phyloP scores from a whole-genome alignment of 2,888 invertebrate species.

The Eristalinus sepulchralis region DNA sequence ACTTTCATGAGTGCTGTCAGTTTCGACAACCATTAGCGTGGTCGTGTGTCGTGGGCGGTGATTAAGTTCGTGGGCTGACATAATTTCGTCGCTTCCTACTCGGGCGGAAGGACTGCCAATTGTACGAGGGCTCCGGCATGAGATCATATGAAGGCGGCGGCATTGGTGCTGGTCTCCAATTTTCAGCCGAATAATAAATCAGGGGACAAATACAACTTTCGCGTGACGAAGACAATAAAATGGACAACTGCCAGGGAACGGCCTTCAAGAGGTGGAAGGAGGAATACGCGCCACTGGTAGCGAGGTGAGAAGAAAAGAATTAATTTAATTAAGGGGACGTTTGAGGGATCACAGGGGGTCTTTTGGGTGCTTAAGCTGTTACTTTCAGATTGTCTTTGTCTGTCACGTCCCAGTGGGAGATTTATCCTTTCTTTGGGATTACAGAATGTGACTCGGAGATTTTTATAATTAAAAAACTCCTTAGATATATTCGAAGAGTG shows the following conservation, averaged over 20 bases:
- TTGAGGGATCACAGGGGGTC: background rate
- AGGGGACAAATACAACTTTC: background rate
- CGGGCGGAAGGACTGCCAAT: background rate
- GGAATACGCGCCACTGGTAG: background rate
- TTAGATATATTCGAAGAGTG: background rate
- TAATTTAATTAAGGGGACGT: background rate
- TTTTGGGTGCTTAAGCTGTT: no score
- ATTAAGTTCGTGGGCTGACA: constrained; percentile 42
- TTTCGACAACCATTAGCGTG: constrained; percentile 10
- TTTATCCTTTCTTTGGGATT: no score
- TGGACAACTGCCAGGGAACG: background rate
- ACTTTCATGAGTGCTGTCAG: constrained; percentile 19
- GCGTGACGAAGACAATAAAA: constrained; percentile 23
- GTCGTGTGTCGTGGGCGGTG: constrained; percentile 15
- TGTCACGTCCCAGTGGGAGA: no score
- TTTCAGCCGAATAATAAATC: background rate
- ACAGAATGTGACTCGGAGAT: no score
- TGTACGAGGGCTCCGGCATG: constrained; percentile 20
- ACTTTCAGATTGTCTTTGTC: no score
- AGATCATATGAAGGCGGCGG: constrained; percentile 14
- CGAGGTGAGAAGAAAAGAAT: background rate
- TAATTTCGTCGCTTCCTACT: background rate
- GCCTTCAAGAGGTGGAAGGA: background rate
- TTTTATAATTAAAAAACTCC: background rate
- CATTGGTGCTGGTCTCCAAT: background rate